phyloP scores from a whole-genome alignment of 2,113 vertebrate genomes.

The Hippocampus abdominalis region DNA sequence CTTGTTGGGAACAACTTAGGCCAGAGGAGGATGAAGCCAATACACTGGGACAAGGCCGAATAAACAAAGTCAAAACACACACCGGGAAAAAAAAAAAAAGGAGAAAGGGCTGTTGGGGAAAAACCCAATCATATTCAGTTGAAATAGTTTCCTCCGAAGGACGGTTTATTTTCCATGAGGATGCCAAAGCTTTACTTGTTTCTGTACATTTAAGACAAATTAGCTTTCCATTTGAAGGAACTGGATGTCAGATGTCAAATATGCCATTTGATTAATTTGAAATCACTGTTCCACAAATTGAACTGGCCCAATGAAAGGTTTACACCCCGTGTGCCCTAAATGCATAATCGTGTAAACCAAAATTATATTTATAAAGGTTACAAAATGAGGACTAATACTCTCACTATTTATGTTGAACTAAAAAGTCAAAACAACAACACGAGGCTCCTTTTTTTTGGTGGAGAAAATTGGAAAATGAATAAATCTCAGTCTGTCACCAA shows the following conservation, averaged over 20 bases:
- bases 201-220: conserved; percentile 45
- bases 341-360: too few species aligned
- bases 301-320: background rate
- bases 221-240: conserved; percentile 27
- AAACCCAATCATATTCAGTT: conserved; percentile 44
- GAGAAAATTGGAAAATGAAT: too few species aligned
- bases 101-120: conserved; percentile 56
- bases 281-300: conserved; percentile 29
- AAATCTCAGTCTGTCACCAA: too few species aligned
- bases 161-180: conserved; percentile 49
- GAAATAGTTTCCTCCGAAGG: conserved; percentile 42
- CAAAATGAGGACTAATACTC: too few species aligned
- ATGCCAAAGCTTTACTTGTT: conserved; percentile 28
- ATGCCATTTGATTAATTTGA: conserved; percentile 13
- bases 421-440: too few species aligned
- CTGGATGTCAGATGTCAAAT: background rate
- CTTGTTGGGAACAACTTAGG: conserved; percentile 62
- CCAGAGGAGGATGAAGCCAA: conserved; percentile 49
- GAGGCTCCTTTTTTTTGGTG: too few species aligned
- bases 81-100: conserved; percentile 33
- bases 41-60: conserved; percentile 60
- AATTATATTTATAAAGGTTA: too few species aligned
- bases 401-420: too few species aligned
- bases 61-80: conserved; percentile 67
- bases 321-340: background rate